Base-by-base conservation (phyloP, 1,140 invertebrate species). In the Pseudomyrmex sp. region DNA sequence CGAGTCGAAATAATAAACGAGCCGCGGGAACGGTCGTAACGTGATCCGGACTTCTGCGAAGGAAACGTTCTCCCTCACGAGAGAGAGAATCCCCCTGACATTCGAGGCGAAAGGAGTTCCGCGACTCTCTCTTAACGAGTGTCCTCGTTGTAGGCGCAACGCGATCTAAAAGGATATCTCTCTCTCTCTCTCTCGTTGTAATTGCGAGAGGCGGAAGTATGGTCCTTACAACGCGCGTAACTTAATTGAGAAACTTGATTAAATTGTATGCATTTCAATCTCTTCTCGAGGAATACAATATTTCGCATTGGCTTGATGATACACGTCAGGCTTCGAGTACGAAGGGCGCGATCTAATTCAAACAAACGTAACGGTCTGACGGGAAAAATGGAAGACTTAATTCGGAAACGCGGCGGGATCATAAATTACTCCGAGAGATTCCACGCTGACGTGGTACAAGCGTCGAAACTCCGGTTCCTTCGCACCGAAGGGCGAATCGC, bases 1-100 rank as follows among this genome's bases (percentile, higher is more conserved):
- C 85, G 54, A 91, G 85, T 90, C 84, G 86, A 90, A 91, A 89
- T 91, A 91, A 91, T 90, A 91, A 91, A 90, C 89, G 84, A 86
- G 75, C 54, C 52, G 76, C 52, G 59, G 62, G 52, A 83, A 80
- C 10, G 70, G 62, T 48, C 61, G 91, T 92, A 92, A 92, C 87
- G 66, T 65, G 91, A 92, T 88, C 83, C 76, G 66, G 63, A 82
- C 70, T 20, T 72, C 54, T 48, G 15, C 46, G 76, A 68, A 66
- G 35, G 35, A 35, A 35, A 35, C 35, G 35, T 35, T 5, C 35
- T 35, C 35, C 35, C 35, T 35, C 35, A 35, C 35, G 5, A 35
- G 35, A 5, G 35, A 26, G 26, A 26, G 26, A 35, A 5, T 35
- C 35, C 35, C 76, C 62, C 77, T 90, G 91, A 91, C 88, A 92